Evolutionary conservation across 2,888 invertebrate species (phyloP), one percentile per base, ranked within the genome.

Genomic region (Mantis religiosa): DNA sequence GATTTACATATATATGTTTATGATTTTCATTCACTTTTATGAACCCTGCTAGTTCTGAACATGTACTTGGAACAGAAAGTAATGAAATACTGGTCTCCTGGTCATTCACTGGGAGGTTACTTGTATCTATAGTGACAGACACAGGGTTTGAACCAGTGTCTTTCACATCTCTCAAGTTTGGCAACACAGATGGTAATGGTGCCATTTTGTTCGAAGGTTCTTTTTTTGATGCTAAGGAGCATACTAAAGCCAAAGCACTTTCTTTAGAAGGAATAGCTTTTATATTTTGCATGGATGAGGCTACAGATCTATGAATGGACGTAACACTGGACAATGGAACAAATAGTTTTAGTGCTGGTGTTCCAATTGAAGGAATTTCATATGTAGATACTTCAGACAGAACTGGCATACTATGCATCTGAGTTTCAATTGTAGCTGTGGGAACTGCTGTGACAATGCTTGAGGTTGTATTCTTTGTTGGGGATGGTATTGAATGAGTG

Each of bases 151-250:
- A 85, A 34, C 8, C 20, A 34, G n/a, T 28, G 30, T 87, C 34
- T 27, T 81, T 41, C 28, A 34, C 28, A 82, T 27, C 25, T 14
- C 4, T 71, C 54, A 30, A 41, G 34, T n/a, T 82, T 8, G 20
- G 30, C 30, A 87, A 54, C 85, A 88, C 85, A 8, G 89, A 83
- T 8, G 85, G 89, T 15, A 88, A 34, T 25, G 88, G 89, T 8
- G 84, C 71, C 15, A 71, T 20, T 71, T 71, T 71, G 20, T 14
- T 71, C 25, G 6, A 71, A 20, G 54, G 54, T 25, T 71, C 54
- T 25, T 20, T 71, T 25, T 71, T 71, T 6, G 54, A 25, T 71
- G 54, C 20, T 71, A 71, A 71, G 1, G 54, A 71, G 20, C 54
- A 71, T 71, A 71, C 54, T 71, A 71, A 25, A 20, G 54, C 54